Evolutionary conservation across 2,113 vertebrate genomes (phyloP), one percentile per base, ranked within the genome.

Genomic region (Canis aureus): DNA sequence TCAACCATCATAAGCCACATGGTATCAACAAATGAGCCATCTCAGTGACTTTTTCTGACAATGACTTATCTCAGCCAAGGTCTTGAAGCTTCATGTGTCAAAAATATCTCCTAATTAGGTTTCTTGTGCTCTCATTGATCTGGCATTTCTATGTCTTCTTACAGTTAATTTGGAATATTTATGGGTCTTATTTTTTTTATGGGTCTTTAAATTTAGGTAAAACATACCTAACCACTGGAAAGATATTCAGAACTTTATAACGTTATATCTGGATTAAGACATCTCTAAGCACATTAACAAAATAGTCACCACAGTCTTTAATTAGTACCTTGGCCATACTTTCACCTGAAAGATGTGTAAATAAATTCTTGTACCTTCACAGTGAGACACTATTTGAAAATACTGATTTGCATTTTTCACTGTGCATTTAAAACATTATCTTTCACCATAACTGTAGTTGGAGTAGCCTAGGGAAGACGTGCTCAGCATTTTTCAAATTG

Each of bases 401-500:
- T 97, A 84, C 5, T 83, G 69, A 83, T 38, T 92, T 93, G 9
- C 84, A 51, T 66, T 96, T 96, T 97, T 95, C 23, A 71, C 10
- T 89, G 19, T 97, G 1, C 22, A 62, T 76, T 76, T 69, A 92
- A 94, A 89, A 62, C 12, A 43, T 84, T 76, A n/a, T 86, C 38
- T 82, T 93, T 95, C 23, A 93, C 51, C 38, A 66, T 60, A 69
- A 60, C 32, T 38, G 57, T 93, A n/a, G 15, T 15, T 83, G 87
- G 59, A 81, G 22, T 62, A 69, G 15, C 17, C 19, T 19, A 38
- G 69, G 57, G 11, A 91, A 71, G 55, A 85, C 67, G 59, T 49
- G 13, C 23, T 91, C 9, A 85, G 62, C 11, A 0, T 57, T 81
- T 97, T 94, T 85, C 49, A 94, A 11, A 84, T 92, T 59, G 64